Evolutionary conservation across 2,113 vertebrate species (phyloP), one percentile per base, ranked within the genome.

Genomic region (Tonatia bakeri): DNA sequence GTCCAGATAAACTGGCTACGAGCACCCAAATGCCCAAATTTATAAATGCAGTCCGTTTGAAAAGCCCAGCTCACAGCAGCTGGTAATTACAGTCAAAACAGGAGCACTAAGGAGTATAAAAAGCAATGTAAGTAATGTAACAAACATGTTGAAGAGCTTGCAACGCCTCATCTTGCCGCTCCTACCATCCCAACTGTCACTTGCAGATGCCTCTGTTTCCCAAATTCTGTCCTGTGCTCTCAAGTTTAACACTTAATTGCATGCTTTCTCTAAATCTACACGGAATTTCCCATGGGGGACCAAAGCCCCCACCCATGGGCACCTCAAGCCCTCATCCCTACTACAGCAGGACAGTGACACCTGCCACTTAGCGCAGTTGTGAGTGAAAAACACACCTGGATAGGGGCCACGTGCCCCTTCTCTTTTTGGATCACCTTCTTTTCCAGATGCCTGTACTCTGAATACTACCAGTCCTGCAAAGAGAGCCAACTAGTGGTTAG

Each of bases 41-140:
- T 89, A 79, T 91, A 64, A 92, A 93, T 72, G 59, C 13, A 16
- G 52, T 24, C 65, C 91, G 80, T 94, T 91, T 7, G 33, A 85
- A 97, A 94, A 96, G 54, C 15, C 92, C 33, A 84, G 83, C 52
- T 92, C 76, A 7, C 11, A 90, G 85, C 95, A 97, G 86, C 92
- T 95, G 95, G 85, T 69, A 96, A 88, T 24, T 67, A 67, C 84
- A 92, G 91, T 95, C 47, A 73, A 92, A 96, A 95, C 59, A 11
- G 36, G 43, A 40, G 38, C 38, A n/a, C 36, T 82, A 13, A 31
- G 80, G 79, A 52, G 80, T 92, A 93, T 75, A 90, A 95, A 95
- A 96, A 88, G 84, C 88, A 96, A 47, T 31, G 10, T 79, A 88
- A 95, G 67, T 56, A 96, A 96, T 79, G 67, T 64, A 96, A 96